Evolutionary conservation across 2,797 vertebrate species (phyloP).

Genomic region (Myripristis murdjan): DNA sequence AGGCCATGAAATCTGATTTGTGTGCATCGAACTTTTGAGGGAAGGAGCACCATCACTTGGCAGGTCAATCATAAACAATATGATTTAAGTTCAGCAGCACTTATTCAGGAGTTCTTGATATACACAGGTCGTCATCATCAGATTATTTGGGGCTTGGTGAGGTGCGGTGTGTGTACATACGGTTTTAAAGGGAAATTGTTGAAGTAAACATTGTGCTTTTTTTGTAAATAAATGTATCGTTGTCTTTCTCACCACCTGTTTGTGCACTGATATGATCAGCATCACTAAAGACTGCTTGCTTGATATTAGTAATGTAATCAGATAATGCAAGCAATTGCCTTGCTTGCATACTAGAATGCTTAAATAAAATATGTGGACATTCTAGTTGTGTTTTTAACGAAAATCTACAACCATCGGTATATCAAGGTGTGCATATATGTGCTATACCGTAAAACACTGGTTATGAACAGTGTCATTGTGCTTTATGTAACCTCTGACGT

Average conservation of each 20-base stretch:
- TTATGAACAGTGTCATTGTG: too few species aligned
- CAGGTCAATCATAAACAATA: not conserved
- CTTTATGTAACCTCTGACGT: too few species aligned
- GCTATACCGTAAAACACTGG: too few species aligned
- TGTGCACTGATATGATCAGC: not conserved
- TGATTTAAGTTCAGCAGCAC: too few species aligned
- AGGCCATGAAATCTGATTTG: not conserved
- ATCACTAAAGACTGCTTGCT: not conserved
- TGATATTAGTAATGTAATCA: not conserved
- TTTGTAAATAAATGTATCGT: slow-evolving; percentile 51
- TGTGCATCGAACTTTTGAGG: not conserved
- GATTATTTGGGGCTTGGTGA: not conserved
- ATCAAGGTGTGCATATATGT: too few species aligned
- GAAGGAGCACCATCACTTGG: not conserved
- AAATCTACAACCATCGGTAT: too few species aligned
- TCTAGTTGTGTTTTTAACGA: too few species aligned
- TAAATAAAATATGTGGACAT: not conserved
- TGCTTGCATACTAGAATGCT: not conserved
- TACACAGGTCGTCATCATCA: not conserved
- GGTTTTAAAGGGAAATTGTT: slow-evolving; percentile 50
- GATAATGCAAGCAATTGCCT: not conserved
- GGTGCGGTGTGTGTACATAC: not conserved
- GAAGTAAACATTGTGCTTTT: not conserved
- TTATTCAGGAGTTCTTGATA: too few species aligned
- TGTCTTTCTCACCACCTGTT: slow-evolving; percentile 1